Evolutionary conservation across 2,888 invertebrate genomes (phyloP), one percentile per base, ranked within the genome.

Genomic region (Pollenia angustigena): DNA sequence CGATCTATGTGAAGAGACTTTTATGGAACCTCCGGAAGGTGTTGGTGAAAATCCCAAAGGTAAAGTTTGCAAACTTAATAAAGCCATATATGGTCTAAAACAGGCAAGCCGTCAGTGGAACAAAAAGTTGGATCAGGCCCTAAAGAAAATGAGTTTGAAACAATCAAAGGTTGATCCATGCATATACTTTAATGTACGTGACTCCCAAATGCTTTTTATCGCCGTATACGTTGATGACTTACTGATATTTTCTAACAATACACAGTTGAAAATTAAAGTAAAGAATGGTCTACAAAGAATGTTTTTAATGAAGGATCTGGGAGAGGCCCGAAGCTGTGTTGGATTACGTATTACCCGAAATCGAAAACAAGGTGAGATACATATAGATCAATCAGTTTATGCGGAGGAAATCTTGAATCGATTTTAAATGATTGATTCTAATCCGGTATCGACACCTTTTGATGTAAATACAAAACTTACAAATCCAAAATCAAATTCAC

Each of bases 101-200:
- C 75, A 60, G 14, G 60, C 62, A 4, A 56, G 46, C 11, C 75
- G 50, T 16, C 3, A 48, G 16, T 75, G 75, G 75, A 75, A 60
- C n/a, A 14, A 3, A 12, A 46, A 75, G 12, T 60, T 60, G 11
- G 46, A 75, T 23, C 4, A 8, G 0, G 14, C 44, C 8, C 10
- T 75, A 1, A 23, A 12, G 11, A 2, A n/a, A 12, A 44, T 60
- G 23, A 46, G 46, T 10, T 60, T 75, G 4, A 3, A 42, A 50
- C 42, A 46, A 60, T 75, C 75, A 10, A 62, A 48, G 2, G 44
- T 54, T 4, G 71, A 56, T 42, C 52, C 56, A 18, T 88, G 81
- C n/a, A 69, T 86, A 10, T 84, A 81, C 74, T 78, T 50, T 66
- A 9, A 71, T 16, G 12, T 32, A 6, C 6, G 32, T 6, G 32